These are phyloP conservation scores for Candidula unifasciata DNA, from an alignment of 2,888 invertebrate genomes.

Conservation along the genomic window DNA sequence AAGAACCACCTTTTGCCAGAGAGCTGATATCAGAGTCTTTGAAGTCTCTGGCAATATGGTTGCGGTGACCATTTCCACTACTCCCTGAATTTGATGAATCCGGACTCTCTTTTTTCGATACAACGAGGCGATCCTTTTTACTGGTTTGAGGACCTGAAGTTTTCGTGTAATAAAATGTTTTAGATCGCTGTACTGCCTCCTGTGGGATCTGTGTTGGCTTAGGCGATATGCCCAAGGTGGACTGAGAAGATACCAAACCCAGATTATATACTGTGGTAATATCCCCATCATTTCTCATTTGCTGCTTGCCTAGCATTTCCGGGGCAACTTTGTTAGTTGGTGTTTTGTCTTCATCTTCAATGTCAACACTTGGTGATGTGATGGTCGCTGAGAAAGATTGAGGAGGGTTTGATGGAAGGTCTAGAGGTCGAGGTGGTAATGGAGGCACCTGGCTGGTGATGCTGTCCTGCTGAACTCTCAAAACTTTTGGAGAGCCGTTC, in stretches of 20 bases:
- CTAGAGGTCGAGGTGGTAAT: neutral
- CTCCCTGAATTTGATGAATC: slow-evolving; percentile 52
- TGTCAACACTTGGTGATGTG: neutral
- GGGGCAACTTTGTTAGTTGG: slow-evolving; percentile 1
- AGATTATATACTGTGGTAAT: slow-evolving; percentile 34
- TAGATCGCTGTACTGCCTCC: neutral
- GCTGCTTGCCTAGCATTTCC: neutral
- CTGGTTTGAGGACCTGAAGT: neutral
- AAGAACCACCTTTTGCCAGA: slow-evolving; percentile 50
- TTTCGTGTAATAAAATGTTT: slow-evolving; percentile 6
- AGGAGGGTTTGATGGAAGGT: slow-evolving; percentile 8
- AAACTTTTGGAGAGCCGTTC: slow-evolving; percentile 2
- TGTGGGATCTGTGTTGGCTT: neutral
- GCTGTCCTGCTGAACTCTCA: neutral
- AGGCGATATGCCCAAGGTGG: neutral
- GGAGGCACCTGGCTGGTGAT: neutral
- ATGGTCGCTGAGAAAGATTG: neutral
- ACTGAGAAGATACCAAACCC: slow-evolving; percentile 38
- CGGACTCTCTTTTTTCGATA: neutral
- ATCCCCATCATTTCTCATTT: neutral
- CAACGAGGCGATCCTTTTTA: neutral
- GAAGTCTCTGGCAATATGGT: slow-evolving; percentile 54
- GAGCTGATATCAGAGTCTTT: slow-evolving; percentile 58
- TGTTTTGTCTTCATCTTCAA: neutral
- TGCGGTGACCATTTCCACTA: slow-evolving; percentile 48